A percentile compares a stretch with the other conserved stretches of the same genome.
phyloP scores from a whole-genome alignment of 1,140 invertebrate species.

The Pogonus chalceus region DNA sequence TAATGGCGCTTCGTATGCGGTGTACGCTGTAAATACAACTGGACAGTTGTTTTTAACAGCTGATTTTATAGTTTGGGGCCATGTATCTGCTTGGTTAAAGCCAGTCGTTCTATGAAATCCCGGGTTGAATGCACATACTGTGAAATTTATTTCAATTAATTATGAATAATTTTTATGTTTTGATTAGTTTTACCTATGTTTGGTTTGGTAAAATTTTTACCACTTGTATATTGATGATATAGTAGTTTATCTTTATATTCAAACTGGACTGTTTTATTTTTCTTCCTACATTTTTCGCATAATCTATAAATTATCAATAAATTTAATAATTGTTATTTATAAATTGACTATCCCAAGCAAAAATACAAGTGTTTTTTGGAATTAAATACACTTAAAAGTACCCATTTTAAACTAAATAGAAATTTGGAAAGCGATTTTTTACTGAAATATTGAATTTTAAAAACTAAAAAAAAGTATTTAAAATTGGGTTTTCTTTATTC shows the following conservation, averaged over 20 bases:
- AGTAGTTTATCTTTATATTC: neutral
- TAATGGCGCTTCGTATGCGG: slow-evolving; percentile 47
- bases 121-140: slow-evolving; percentile 62
- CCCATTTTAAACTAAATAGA: too few species aligned
- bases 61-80: slow-evolving; percentile 50
- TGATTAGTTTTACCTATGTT: neutral
- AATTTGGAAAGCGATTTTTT: too few species aligned
- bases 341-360: too few species aligned
- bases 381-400: too few species aligned
- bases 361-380: too few species aligned
- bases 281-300: neutral
- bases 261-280: neutral
- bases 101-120: slow-evolving; percentile 55
- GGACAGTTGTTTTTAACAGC: slow-evolving; percentile 42
- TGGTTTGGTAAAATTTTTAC: neutral
- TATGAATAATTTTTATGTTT: neutral
- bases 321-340: too few species aligned
- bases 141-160: slow-evolving; percentile 17
- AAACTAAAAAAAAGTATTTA: too few species aligned
- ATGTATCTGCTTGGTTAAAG: slow-evolving; percentile 49
- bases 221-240: neutral
- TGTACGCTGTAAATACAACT: slow-evolving; percentile 54
- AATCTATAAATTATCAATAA: neutral
- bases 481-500: too few species aligned
- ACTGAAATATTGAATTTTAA: too few species aligned